phyloP scores from a whole-genome alignment of 2,888 invertebrate species.

The Strigamia transsilvanica region DNA sequence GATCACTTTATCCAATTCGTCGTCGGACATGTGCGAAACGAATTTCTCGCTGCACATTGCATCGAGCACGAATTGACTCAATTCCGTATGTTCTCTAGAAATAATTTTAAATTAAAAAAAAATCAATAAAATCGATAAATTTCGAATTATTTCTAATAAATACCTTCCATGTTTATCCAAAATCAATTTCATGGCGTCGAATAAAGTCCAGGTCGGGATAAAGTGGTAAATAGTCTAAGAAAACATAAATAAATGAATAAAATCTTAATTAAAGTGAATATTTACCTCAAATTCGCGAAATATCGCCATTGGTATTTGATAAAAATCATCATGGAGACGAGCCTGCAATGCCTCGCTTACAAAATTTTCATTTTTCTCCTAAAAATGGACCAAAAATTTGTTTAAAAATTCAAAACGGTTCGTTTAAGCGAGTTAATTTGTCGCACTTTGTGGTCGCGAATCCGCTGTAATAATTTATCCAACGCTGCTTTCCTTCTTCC shows the following conservation, averaged over 20 bases:
- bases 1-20: background rate
- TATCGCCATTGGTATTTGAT: background rate
- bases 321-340: background rate
- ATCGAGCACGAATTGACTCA: background rate
- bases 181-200: background rate
- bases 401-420: too few species aligned
- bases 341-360: background rate
- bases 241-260: background rate
- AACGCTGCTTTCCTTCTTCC: background rate
- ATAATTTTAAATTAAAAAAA: too few species aligned
- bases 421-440: too few species aligned
- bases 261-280: too few species aligned
- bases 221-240: background rate
- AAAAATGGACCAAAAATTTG: background rate
- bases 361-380: background rate
- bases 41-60: conserved; percentile 15
- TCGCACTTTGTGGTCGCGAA: background rate
- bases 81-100: background rate
- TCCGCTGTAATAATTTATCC: background rate
- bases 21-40: background rate
- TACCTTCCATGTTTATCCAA: conserved; percentile 1
- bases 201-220: background rate
- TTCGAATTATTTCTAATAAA: background rate
- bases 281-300: background rate
- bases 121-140: background rate